A percentile compares a stretch with the other conserved stretches of the same genome.
Evolutionary conservation across 2,797 vertebrate species (phyloP).

Genomic region (Paramormyrops hopkinsi): DNA sequence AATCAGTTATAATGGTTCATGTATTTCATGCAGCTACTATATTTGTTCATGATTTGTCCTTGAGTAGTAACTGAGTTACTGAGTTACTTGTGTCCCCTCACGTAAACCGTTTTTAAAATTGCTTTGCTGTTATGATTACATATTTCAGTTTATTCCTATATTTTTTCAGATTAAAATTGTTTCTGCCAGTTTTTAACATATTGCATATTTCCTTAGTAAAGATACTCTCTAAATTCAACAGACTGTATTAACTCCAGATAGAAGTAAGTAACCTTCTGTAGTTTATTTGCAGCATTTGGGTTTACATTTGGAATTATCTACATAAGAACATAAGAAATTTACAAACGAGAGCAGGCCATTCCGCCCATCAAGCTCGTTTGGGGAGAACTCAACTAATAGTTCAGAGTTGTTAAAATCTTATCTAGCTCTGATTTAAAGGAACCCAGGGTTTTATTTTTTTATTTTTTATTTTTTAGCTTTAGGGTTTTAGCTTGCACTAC

Average conservation of each 20-base stretch:
- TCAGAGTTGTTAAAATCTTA: too few species aligned
- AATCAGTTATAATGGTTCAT: not conserved
- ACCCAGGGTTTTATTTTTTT: not conserved
- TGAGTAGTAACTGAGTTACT: not conserved
- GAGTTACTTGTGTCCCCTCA: not conserved
- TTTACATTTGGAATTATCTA: not conserved
- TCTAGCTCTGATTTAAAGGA: not conserved
- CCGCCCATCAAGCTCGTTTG: too few species aligned
- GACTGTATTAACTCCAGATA: not conserved
- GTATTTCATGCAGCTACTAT: not conserved
- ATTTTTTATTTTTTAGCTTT: too few species aligned
- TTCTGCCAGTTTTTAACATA: not conserved
- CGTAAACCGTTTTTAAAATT: not conserved
- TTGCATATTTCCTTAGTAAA: not conserved
- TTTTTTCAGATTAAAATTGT: not conserved
- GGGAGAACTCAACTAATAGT: too few species aligned
- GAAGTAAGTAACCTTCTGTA: not conserved
- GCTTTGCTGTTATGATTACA: not conserved
- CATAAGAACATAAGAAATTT: not conserved
- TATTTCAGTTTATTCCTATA: not conserved
- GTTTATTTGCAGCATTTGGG: not conserved
- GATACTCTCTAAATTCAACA: not conserved
- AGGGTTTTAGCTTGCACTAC: not conserved
- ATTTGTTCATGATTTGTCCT: not conserved
- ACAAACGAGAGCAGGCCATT: not conserved